Evolutionary conservation across 1,140 invertebrate species (phyloP).

Genomic region (Manduca sexta): DNA sequence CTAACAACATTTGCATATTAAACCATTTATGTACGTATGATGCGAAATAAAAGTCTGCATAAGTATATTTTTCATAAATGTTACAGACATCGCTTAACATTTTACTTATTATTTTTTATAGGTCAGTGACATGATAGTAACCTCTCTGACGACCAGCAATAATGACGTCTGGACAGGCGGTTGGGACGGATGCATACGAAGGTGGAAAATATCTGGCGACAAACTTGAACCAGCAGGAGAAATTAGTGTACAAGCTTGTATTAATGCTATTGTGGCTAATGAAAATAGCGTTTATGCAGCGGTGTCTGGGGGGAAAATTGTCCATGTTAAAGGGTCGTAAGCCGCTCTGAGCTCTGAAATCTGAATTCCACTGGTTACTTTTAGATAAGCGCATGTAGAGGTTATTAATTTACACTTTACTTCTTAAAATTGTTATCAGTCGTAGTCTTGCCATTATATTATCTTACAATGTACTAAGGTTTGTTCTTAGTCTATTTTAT

Average conservation of each 20-base stretch:
- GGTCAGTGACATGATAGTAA: slow-evolving; percentile 67
- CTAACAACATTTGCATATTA: no score
- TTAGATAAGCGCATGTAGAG: no score
- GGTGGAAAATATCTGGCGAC: slow-evolving; percentile 45
- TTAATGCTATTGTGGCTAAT: slow-evolving; percentile 40
- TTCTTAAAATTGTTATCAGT: no score
- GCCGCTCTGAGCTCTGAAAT: no score
- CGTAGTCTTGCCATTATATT: no score
- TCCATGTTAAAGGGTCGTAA: slow-evolving; percentile 5
- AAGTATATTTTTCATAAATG: no score
- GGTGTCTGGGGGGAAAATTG: slow-evolving; percentile 40
- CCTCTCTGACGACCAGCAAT: slow-evolving; percentile 36
- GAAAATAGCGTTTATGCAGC: slow-evolving; percentile 34
- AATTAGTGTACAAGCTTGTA: slow-evolving; percentile 42
- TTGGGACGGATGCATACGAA: slow-evolving; percentile 50
- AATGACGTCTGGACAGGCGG: slow-evolving; percentile 54
- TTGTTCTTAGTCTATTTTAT: no score
- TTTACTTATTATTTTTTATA: slow-evolving; percentile 19
- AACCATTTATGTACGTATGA: no score
- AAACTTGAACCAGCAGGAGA: slow-evolving; percentile 43
- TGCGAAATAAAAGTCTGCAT: no score
- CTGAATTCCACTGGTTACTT: no score
- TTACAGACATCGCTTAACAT: not conserved
- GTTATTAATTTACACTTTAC: no score
- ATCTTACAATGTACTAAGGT: no score